phyloP scores from a whole-genome alignment of 2,113 vertebrate genomes.

The Mesembrinibis cayennensis region DNA sequence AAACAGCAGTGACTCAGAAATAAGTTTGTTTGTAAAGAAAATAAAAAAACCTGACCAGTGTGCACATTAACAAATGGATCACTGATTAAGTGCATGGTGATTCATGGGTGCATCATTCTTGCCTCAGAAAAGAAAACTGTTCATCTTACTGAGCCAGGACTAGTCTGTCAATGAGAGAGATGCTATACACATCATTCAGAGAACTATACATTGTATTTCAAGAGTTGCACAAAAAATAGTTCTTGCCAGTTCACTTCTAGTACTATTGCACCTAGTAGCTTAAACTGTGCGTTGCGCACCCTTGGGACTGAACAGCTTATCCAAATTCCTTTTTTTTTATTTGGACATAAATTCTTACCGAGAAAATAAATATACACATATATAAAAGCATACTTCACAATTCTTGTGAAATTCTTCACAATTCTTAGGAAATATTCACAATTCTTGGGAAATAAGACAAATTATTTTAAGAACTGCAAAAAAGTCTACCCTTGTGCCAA shows the following conservation, averaged over 20 bases:
- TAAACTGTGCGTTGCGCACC: neutral
- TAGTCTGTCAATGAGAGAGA: neutral
- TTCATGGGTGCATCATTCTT: neutral
- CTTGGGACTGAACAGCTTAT: neutral
- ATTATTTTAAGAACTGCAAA: neutral
- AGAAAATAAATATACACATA: neutral
- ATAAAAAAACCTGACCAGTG: neutral
- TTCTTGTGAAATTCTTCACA: neutral
- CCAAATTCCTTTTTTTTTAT: neutral
- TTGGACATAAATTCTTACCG: neutral
- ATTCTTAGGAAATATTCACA: neutral
- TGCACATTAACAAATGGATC: neutral
- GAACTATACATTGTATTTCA: neutral
- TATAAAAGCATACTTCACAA: neutral
- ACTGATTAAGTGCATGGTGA: neutral
- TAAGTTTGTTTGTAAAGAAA: neutral
- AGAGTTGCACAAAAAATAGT: neutral
- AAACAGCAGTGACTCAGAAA: neutral
- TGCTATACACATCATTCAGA: neutral
- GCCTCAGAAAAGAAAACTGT: neutral
- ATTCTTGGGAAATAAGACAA: neutral
- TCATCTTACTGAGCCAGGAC: neutral
- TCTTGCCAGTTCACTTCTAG: neutral
- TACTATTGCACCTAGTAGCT: neutral
- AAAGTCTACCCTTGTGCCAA: neutral